phyloP scores from a whole-genome alignment of 2,888 invertebrate genomes.

The Nomada ferruginata region DNA sequence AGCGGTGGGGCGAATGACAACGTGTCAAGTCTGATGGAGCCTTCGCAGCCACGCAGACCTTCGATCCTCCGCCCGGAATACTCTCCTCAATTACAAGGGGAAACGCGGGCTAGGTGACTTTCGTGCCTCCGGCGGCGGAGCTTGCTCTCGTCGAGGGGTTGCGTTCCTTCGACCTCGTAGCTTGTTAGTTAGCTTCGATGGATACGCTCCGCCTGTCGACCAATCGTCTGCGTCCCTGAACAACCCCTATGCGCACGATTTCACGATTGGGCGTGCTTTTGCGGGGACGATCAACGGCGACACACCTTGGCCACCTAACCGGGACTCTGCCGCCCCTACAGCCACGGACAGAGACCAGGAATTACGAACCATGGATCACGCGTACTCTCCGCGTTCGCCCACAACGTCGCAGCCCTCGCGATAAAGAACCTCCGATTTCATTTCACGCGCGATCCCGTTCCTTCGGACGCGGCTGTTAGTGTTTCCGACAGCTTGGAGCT shows the following conservation, averaged over 20 bases:
- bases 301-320: conserved; percentile 36
- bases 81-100: conserved; percentile 48
- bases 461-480: background rate
- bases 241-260: conserved; percentile 45
- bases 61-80: conserved; percentile 43
- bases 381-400: conserved; percentile 44
- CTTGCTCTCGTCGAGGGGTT: conserved; percentile 48
- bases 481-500: no score
- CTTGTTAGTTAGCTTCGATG: conserved; percentile 23
- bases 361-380: conserved; percentile 78
- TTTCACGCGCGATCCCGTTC: background rate
- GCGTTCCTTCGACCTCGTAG: conserved; percentile 53
- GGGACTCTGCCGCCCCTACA: conserved; percentile 22
- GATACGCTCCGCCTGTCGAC: conserved; percentile 62
- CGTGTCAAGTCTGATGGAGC: conserved; percentile 20
- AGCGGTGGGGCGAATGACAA: conserved; percentile 5
- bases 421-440: conserved; percentile 48
- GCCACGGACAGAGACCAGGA: conserved; percentile 68
- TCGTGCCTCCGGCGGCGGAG: conserved; percentile 45
- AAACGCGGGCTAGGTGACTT: conserved; percentile 60
- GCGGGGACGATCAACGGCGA: conserved; percentile 53
- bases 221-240: conserved; percentile 55
- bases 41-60: conserved; percentile 6
- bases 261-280: conserved; percentile 53
- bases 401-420: conserved; percentile 44